Percentiles rank a stretch among this genome's conserved stretches.
These are phyloP conservation scores for Petrocephalus sullivani DNA, from an alignment of 2,797 vertebrate species.

Conservation along the genomic window DNA sequence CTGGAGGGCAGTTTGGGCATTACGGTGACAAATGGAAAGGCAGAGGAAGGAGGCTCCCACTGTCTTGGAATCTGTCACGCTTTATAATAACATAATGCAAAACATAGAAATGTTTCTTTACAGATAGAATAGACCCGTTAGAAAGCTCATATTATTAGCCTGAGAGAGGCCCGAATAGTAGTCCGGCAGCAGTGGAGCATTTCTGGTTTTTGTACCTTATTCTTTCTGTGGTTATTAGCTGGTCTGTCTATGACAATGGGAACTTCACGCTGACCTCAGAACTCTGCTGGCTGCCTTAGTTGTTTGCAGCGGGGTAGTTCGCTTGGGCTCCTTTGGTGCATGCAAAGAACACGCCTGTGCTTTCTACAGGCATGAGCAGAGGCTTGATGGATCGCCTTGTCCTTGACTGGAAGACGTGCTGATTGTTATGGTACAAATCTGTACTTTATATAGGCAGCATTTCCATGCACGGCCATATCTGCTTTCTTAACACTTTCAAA, in stretches of 20 bases:
- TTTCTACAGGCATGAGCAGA: background rate
- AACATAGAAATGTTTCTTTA: background rate
- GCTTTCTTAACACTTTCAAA: constrained; percentile 2
- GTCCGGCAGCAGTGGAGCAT: background rate
- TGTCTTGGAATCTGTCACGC: background rate
- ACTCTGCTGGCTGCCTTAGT: background rate
- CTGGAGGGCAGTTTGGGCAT: background rate
- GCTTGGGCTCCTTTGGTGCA: background rate
- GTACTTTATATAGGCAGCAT: background rate
- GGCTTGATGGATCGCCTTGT: background rate
- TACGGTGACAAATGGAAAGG: background rate
- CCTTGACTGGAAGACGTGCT: background rate
- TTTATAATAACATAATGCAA: background rate
- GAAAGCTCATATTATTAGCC: background rate
- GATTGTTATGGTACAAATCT: background rate
- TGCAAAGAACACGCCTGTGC: background rate
- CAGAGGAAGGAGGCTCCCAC: background rate
- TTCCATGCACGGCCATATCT: background rate
- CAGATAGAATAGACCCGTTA: background rate
- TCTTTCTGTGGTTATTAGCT: background rate
- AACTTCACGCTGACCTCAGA: background rate
- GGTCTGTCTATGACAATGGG: background rate
- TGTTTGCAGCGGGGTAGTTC: background rate
- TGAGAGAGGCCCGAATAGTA: background rate
- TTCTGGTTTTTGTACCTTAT: background rate